Evolutionary conservation across 2,797 vertebrate species (phyloP), one percentile per base, ranked within the genome.

Genomic region (Coregonus sp.): DNA sequence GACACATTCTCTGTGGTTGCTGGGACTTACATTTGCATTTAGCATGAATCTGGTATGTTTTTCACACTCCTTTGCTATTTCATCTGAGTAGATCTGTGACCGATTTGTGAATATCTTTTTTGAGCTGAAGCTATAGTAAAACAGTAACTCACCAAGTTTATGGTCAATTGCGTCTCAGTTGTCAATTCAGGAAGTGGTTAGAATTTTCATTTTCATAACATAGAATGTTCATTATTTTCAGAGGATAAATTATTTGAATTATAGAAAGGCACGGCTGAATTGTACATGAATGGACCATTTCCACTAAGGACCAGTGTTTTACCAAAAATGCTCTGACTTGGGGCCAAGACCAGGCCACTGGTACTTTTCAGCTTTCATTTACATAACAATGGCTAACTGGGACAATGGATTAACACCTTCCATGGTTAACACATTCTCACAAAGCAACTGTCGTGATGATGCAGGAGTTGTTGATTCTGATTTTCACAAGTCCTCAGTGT

Each of bases 21-120:
- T 86, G 85, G 80, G 75, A 59, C 77, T 59, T 51, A 79, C 75
- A 78, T 85, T 86, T 83, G 51, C 75, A 84, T 85, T 75, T 80
- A 74, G 78, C 59, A 77, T 83, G 25, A 16, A 65, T 73, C 75
- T 20, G 35, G 31, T 40, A 18, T 68, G 33, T 40, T 33, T 69
- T 37, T 69, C 33, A 35, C 29, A 47, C 40, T 3, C 40, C 2
- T 47, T 3, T 47, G 40, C 11, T 9, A 12, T 47, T 47, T 47
- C 9, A 20, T 5, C 18, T 59, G 18, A 20, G 56, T 5, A 59
- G n/a, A 59, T 59, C 56, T 59, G 56, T 59, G 16, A 20, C 16
- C n/a, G 2, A 20, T 20, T 5, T 59, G 56, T 56, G 33, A 33
- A 31, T 37, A 4, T 37, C 66, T 68, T 68, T 37, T 29, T 68